Percentiles rank a stretch among this genome's conserved stretches.
phyloP scores from a whole-genome alignment of 2,797 vertebrate genomes.

The Mormyrus hasselquistii region DNA sequence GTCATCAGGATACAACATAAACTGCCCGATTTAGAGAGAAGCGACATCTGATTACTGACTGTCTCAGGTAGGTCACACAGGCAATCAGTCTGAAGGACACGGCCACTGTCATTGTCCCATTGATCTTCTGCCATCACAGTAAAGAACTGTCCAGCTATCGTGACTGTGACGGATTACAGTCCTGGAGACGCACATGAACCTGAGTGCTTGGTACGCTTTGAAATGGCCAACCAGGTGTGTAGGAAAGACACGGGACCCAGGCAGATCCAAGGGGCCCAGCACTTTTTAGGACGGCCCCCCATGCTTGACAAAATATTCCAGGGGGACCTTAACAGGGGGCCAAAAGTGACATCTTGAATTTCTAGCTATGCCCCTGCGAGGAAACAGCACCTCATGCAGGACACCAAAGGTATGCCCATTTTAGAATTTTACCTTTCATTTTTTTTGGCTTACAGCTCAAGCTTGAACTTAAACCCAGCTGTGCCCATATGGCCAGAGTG shows the following conservation, averaged over 20 bases:
- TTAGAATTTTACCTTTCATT: not conserved
- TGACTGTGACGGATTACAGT: constrained; percentile 10
- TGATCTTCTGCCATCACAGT: not conserved
- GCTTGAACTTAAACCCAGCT: not conserved
- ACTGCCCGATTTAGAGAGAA: constrained; percentile 5
- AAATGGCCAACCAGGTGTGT: not conserved
- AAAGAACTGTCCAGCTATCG: not conserved
- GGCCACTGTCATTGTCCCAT: not conserved
- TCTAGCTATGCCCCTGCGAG: not conserved
- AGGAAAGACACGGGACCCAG: not conserved
- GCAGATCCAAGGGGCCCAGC: not conserved
- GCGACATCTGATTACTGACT: not conserved
- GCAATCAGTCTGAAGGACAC: not conserved
- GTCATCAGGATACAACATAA: not conserved
- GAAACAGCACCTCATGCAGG: not conserved
- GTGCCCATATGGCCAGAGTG: not conserved
- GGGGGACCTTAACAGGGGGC: not conserved
- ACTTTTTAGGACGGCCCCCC: not conserved
- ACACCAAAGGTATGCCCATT: not conserved
- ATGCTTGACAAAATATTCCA: not conserved
- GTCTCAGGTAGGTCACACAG: not conserved
- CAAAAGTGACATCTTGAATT: not conserved
- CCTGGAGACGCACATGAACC: not conserved
- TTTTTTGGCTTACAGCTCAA: not conserved
- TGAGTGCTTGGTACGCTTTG: not conserved